Conservation (phyloP, 2,113 vertebrate species). For the Bos javanicus region DNA sequence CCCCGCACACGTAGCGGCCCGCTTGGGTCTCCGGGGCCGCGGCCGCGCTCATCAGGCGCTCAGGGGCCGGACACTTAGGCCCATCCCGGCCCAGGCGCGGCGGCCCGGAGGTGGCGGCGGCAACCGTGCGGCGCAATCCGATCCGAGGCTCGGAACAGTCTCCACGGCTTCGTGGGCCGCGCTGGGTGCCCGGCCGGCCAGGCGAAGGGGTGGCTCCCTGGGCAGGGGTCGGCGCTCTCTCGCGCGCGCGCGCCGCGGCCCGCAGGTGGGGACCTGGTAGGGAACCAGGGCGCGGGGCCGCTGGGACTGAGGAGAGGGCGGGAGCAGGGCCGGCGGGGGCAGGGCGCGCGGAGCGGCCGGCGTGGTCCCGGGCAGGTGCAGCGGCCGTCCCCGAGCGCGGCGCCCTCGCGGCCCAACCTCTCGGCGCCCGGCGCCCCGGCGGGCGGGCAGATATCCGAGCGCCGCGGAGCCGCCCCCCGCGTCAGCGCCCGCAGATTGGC, state of each 20-base stretch:
- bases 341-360: not conserved
- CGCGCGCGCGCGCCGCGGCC: not conserved
- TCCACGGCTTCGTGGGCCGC: not conserved
- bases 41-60: constrained; percentile 40
- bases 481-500: constrained; percentile 95
- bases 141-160: not conserved
- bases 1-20: not conserved
- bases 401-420: constrained; percentile 75
- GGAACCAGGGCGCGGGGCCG: not conserved
- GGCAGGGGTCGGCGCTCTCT: not conserved
- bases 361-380: constrained; percentile 82
- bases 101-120: constrained; percentile 23
- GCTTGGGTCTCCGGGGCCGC: not conserved
- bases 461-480: constrained; percentile 90
- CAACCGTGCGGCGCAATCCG: not conserved
- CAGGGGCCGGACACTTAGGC: not conserved
- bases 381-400: constrained; percentile 72
- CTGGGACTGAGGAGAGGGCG: rapidly evolving
- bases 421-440: constrained; percentile 84
- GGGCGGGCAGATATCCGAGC: constrained; percentile 93
- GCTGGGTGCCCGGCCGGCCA: not conserved
- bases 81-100: constrained; percentile 11
- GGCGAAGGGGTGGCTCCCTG: not conserved
- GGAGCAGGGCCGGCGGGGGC: not conserved
- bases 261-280: not conserved